Base-by-base conservation (phyloP, 2,797 vertebrate species). In the Miichthys miiuy region DNA sequence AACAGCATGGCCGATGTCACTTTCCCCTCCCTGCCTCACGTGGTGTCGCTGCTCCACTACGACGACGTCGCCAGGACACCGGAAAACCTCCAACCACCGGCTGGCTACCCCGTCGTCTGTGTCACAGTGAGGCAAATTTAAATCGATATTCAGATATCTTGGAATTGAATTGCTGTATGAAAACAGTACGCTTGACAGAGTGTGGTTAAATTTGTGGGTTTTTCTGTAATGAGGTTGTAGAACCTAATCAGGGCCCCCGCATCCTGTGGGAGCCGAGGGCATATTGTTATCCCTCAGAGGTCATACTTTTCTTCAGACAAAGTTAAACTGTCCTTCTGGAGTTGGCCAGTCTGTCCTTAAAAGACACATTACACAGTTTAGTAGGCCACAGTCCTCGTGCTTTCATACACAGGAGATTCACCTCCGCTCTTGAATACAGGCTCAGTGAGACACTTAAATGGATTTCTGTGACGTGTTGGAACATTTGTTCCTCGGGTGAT, bases 1-100 rank as follows among this genome's bases (percentile, higher is more conserved):
- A 96, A 95, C 92, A 97, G 96, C 86, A 96, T 97, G 96, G 97
- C 97, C 1, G 98, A 98, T 17, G 97, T 98, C 86, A 98, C 97
- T 69, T 99, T 99, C 91, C 98, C 98, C 4, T 97, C 98, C 0
- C 91, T 96, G 74, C 98, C 97, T 72, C 96, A 96, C 71, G 95
- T 98, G 67, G 92, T 95, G 62, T 99, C 98, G 9, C 93, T 99
- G 74, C 90, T 98, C 80, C 93, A 96, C 76, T 99, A 98, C 21
- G 97, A 98, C 57, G 95, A 96, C 79, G 87, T 90, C 46, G 90
- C 91, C 55, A 90, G 82, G 90, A 93, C 93, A 11, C 88, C 91
- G 56, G 94, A 94, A n/a, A 94, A 77, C 85, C 81, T 85, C 20
- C 94, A 88, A 34, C 97, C 96, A 0, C 72, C 95, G 14, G 96